Evolutionary conservation across 1,140 invertebrate genomes (phyloP).

Genomic region (Tenebrio molitor): DNA sequence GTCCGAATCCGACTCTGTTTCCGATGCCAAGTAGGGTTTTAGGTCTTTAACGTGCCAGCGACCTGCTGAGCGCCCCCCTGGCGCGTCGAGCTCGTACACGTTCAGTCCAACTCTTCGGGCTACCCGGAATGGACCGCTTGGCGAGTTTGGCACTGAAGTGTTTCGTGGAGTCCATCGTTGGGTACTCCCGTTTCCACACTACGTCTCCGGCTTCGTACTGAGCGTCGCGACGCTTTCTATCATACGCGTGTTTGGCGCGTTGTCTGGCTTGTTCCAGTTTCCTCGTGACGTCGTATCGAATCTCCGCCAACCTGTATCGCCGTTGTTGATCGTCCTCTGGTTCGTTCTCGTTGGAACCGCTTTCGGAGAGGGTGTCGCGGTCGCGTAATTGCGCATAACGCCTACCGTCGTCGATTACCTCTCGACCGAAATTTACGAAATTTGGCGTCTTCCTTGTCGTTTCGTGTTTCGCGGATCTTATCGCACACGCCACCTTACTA

Average conservation of each 20-base stretch:
- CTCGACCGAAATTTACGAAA: conserved; percentile 25
- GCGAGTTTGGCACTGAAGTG: conserved; percentile 31
- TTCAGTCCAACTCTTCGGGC: neutral
- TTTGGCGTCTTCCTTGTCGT: neutral
- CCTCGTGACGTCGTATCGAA: neutral
- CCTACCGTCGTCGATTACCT: neutral
- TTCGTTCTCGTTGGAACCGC: neutral
- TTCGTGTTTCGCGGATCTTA: conserved; percentile 1
- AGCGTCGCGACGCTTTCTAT: neutral
- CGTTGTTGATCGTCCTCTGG: no score
- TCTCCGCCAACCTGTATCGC: no score
- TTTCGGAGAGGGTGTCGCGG: neutral
- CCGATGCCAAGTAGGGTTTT: no score
- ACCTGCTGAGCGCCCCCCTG: neutral
- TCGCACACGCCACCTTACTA: conserved; percentile 11
- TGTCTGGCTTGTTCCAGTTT: neutral
- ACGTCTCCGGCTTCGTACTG: neutral
- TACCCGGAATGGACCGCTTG: conserved; percentile 27
- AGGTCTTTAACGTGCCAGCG: conserved; percentile 34
- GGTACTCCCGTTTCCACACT: conserved; percentile 18
- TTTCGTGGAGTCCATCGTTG: conserved; percentile 4
- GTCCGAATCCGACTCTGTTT: no score
- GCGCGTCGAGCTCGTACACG: neutral
- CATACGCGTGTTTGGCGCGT: neutral
- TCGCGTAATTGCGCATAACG: neutral